A percentile compares a stretch with the other conserved stretches of the same genome.
Evolutionary conservation across 2,888 invertebrate species (phyloP).

Genomic region (Cynaeus angustus): DNA sequence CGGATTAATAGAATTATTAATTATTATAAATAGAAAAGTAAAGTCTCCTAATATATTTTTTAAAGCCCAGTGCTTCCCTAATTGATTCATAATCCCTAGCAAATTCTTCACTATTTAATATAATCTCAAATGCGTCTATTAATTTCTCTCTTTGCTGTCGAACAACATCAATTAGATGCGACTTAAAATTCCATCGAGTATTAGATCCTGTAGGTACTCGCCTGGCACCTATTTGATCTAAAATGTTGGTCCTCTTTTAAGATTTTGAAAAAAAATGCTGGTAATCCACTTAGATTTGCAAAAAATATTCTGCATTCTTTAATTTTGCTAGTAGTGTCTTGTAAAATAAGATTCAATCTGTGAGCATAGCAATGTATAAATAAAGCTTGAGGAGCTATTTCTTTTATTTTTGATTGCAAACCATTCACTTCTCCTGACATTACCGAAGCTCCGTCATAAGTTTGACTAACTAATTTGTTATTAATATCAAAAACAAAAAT

Average conservation of each 20-base stretch:
- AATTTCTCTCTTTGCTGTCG: too few relatives aligned
- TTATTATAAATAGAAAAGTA: constrained; percentile 38
- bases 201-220: constrained; percentile 21
- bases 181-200: too few relatives aligned
- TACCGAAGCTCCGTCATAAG: constrained; percentile 55
- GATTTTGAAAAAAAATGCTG: constrained; percentile 33
- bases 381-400: constrained; percentile 50
- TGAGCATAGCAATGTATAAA: constrained; percentile 57
- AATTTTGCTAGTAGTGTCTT: constrained; percentile 10
- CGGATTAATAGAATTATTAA: too few relatives aligned
- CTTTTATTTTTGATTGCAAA: constrained; percentile 51
- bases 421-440: constrained; percentile 55
- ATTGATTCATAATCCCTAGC: constrained; percentile 43
- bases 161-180: too few relatives aligned
- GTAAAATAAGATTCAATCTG: constrained; percentile 47
- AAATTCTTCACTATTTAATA: too few relatives aligned
- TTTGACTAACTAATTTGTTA: constrained; percentile 55
- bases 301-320: constrained; percentile 26
- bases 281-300: neutral
- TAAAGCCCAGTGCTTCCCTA: constrained; percentile 46
- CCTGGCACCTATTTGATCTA: neutral
- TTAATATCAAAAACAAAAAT: constrained; percentile 17
- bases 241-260: constrained; percentile 19
- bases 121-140: too few relatives aligned
- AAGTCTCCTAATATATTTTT: constrained; percentile 40